Conservation (phyloP, 1,140 invertebrate genomes). For the Aphidius gifuensis region DNA sequence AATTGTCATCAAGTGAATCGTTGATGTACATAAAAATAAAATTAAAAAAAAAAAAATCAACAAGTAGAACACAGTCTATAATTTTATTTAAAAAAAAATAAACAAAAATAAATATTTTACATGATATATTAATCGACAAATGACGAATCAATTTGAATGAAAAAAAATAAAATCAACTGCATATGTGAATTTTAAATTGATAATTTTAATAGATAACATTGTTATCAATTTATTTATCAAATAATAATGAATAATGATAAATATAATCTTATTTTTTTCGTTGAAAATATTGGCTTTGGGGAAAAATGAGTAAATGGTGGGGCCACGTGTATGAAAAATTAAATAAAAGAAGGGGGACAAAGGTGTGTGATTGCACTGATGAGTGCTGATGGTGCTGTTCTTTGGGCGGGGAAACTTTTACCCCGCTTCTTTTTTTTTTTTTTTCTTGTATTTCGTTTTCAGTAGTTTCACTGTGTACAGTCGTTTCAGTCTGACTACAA, state of each 20-base stretch:
- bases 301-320: constrained; percentile 34
- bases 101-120: not conserved
- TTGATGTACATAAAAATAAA: not conserved
- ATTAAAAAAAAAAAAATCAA: no score
- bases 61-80: not conserved
- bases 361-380: constrained; percentile 1
- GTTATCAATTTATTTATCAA: not conserved
- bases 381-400: constrained; percentile 13
- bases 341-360: not conserved
- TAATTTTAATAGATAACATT: no score
- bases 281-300: constrained; percentile 20
- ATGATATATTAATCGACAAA: not conserved
- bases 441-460: constrained; percentile 13
- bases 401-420: constrained; percentile 32
- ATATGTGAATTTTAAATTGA: no score
- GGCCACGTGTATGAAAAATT: constrained; percentile 33
- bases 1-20: constrained; percentile 14
- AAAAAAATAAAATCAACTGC: no score
- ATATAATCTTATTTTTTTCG: no score
- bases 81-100: not conserved
- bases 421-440: constrained; percentile 25
- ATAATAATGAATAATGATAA: not conserved
- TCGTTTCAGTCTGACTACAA: constrained; percentile 37
- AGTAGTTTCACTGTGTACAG: constrained; percentile 23
- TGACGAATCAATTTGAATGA: not conserved